Conservation (phyloP, 1,140 invertebrate genomes). For the Zaprionus lachaisei region DNA sequence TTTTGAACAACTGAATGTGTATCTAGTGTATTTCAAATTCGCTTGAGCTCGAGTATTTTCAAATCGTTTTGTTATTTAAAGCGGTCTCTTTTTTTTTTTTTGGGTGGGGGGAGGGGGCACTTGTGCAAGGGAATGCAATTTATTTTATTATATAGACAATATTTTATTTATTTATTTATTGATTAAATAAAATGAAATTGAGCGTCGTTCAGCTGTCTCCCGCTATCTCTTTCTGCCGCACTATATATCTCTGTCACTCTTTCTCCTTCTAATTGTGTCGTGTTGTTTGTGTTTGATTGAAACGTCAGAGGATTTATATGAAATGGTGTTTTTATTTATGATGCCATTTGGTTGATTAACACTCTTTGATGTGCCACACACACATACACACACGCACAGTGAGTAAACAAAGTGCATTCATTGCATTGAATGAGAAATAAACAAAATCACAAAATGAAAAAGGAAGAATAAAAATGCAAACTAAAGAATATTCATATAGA, state of each 20-base stretch:
- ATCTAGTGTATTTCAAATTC: neutral
- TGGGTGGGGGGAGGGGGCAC: too few species aligned
- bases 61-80: conserved; percentile 1
- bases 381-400: conserved; percentile 1
- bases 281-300: conserved; percentile 75
- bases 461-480: neutral
- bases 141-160: conserved; percentile 62
- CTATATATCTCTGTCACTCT: neutral
- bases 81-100: neutral
- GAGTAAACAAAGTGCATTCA: conserved; percentile 34
- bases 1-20: neutral
- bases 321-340: conserved; percentile 81
- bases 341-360: conserved; percentile 81
- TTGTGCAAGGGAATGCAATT: conserved; percentile 36
- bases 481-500: neutral
- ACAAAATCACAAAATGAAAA: neutral
- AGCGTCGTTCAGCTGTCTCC: neutral
- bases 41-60: neutral
- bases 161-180: conserved; percentile 68
- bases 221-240: neutral
- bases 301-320: conserved; percentile 76
- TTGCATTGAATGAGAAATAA: conserved; percentile 28
- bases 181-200: conserved; percentile 62
- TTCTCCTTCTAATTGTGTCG: conserved; percentile 24
- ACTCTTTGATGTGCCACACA: conserved; percentile 62